Conservation (phyloP, 2,113 vertebrate species). For the Petroica traversi region DNA sequence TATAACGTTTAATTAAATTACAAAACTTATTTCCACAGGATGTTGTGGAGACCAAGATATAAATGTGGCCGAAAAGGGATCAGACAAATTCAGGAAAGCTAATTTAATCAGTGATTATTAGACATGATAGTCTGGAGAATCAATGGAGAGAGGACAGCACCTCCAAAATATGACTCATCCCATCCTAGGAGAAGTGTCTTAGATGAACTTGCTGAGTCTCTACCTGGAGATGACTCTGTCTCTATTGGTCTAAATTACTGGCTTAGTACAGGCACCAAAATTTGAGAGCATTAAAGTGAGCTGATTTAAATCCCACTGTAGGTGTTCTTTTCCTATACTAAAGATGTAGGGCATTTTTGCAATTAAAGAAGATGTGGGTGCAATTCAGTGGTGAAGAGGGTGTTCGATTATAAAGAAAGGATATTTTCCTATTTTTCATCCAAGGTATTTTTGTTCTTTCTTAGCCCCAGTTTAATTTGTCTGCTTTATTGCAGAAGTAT, state of each 20-base stretch:
- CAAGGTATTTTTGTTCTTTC: neutral
- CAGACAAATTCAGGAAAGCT: conserved; percentile 31
- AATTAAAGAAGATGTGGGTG: neutral
- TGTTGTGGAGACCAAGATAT: conserved; percentile 33
- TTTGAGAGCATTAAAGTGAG: neutral
- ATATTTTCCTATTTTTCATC: neutral
- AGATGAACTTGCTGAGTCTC: neutral
- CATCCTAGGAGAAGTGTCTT: neutral
- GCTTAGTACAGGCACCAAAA: neutral
- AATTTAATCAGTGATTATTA: conserved; percentile 58
- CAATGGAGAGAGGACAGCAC: conserved; percentile 20
- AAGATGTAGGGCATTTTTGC: neutral
- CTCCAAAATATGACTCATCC: conserved; percentile 45
- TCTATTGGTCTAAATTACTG: neutral
- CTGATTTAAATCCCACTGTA: neutral
- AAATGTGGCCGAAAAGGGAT: conserved; percentile 52
- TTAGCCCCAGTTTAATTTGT: neutral
- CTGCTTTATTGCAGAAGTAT: neutral
- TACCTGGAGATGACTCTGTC: neutral
- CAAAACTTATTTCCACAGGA: conserved; percentile 43
- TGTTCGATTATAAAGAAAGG: neutral
- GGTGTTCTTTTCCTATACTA: neutral
- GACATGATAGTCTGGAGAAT: conserved; percentile 45
- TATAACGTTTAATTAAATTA: neutral
- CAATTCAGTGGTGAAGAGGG: neutral